Evolutionary conservation across 2,797 vertebrate species (phyloP).

Genomic region (Micromesistius poutassou): DNA sequence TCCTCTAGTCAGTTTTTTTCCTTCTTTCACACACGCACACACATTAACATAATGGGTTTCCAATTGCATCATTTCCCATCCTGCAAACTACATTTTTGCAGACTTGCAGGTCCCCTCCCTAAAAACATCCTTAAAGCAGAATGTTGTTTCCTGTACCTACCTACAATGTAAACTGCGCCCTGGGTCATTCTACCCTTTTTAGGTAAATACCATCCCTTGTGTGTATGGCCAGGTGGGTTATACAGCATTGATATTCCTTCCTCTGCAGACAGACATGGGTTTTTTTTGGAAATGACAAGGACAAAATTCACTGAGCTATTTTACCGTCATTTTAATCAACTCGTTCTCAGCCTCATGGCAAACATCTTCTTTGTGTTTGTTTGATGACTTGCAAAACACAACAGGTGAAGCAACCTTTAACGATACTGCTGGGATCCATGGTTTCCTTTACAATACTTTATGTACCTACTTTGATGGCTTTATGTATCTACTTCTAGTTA

Average conservation of each 20-base stretch:
- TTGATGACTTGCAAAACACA: slow-evolving; percentile 28
- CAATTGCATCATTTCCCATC: neutral
- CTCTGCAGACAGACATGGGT: no score
- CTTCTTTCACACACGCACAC: neutral
- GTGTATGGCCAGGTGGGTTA: neutral
- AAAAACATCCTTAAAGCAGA: no score
- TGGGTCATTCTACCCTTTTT: no score
- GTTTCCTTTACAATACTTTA: slow-evolving; percentile 28
- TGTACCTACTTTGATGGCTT: neutral
- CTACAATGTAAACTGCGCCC: no score
- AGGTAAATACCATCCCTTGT: no score
- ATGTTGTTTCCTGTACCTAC: no score
- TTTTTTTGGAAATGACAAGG: neutral
- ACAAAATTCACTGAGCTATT: neutral
- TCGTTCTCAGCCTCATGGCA: slow-evolving; percentile 13
- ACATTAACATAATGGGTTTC: neutral
- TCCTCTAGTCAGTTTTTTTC: slow-evolving; percentile 19
- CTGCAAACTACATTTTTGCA: no score
- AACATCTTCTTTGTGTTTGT: slow-evolving; percentile 50
- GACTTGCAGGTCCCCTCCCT: neutral
- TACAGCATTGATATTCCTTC: neutral
- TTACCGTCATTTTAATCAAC: slow-evolving; percentile 28
- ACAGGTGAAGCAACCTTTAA: slow-evolving; percentile 48
- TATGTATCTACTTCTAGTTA: slow-evolving; percentile 8
- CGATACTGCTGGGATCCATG: slow-evolving; percentile 34